Conservation (phyloP, 2,797 vertebrate species). For the Parauchenoglanis ngamensis region DNA sequence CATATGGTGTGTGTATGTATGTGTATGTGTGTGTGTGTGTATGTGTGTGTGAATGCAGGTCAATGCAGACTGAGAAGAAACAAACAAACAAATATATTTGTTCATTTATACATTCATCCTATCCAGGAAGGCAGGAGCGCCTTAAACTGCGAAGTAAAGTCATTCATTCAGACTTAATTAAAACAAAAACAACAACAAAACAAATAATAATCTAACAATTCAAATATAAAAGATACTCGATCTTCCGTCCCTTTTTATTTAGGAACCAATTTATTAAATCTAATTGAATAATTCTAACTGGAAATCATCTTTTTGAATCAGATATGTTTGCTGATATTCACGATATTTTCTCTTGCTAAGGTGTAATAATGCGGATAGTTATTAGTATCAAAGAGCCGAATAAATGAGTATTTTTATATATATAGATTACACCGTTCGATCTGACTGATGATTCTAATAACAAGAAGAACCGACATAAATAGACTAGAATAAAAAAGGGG, state of each 20-base stretch:
- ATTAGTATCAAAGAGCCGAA: too few relatives aligned
- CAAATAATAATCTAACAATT: too few relatives aligned
- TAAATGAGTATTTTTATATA: too few relatives aligned
- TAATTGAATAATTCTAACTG: too few relatives aligned
- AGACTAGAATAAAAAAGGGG: neutral
- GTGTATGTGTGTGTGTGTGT: neutral
- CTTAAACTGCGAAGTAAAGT: too few relatives aligned
- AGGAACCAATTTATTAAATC: neutral
- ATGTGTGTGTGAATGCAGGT: neutral
- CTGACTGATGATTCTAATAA: neutral
- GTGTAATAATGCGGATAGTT: neutral
- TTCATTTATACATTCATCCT: too few relatives aligned
- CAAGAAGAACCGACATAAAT: neutral
- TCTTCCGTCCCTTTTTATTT: neutral
- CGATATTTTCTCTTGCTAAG: too few relatives aligned
- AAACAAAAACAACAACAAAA: neutral
- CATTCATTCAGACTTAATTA: neutral
- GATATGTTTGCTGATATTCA: neutral
- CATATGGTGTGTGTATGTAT: slow-evolving; percentile 8
- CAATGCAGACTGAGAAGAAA: too few relatives aligned
- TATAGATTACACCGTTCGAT: too few relatives aligned
- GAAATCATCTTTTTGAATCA: too few relatives aligned
- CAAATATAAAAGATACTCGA: neutral
- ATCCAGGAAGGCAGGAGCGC: neutral
- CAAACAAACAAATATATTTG: too few relatives aligned